These are phyloP conservation scores for Pelodytes ibericus DNA, from an alignment of 2,797 vertebrate species.

Conservation along the genomic window DNA sequence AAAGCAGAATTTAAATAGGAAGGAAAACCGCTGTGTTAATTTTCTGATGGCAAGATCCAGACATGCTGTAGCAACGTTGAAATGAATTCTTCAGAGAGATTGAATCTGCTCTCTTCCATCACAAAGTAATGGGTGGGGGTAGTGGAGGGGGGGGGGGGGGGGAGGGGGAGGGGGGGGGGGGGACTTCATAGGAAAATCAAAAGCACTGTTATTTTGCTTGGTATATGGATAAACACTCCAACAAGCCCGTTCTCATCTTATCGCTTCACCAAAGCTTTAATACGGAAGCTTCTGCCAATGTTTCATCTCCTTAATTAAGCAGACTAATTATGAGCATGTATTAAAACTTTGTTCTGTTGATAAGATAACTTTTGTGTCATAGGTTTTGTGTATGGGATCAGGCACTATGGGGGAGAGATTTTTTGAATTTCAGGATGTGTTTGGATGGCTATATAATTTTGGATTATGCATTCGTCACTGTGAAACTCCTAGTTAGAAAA, in stretches of 20 bases:
- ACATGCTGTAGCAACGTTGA: conserved; percentile 38
- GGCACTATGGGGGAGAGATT: background rate
- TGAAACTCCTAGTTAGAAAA: no score
- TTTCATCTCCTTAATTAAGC: conserved; percentile 55
- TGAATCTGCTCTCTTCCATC: conserved; percentile 30
- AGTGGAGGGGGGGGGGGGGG: background rate
- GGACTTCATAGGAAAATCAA: conserved; percentile 27
- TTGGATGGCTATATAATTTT: no score
- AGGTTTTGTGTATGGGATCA: conserved; percentile 14
- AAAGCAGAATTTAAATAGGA: conserved; percentile 50
- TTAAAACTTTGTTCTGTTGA: conserved; percentile 50
- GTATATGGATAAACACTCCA: conserved; percentile 50
- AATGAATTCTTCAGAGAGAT: conserved; percentile 44
- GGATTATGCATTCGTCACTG: no score
- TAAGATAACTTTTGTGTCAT: conserved; percentile 41
- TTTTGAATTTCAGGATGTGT: no score
- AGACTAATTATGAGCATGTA: conserved; percentile 51
- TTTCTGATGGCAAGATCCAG: conserved; percentile 50
- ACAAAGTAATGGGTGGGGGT: conserved; percentile 27
- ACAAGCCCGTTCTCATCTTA: conserved; percentile 40
- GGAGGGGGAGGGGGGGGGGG: conserved; percentile 1
- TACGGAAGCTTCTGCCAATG: conserved; percentile 45
- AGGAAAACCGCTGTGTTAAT: conserved; percentile 47
- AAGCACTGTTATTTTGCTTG: conserved; percentile 26
- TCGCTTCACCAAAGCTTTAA: conserved; percentile 44